These are phyloP conservation scores for Pogonophryne albipinna DNA, from an alignment of 2,797 vertebrate genomes.

Conservation along the genomic window DNA sequence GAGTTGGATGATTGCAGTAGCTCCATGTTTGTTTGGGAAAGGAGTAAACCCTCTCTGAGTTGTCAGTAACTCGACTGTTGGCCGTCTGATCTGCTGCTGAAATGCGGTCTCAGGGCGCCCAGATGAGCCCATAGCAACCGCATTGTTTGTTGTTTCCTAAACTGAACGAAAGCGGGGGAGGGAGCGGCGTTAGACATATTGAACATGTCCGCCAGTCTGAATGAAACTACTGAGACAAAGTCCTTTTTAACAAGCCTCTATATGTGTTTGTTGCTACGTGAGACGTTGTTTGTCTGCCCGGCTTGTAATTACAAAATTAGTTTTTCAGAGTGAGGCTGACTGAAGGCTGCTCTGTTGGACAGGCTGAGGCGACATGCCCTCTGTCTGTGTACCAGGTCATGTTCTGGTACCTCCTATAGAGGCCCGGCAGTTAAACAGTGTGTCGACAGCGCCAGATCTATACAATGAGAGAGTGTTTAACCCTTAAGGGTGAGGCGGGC, in stretches of 20 bases:
- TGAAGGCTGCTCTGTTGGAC: conserved; percentile 27
- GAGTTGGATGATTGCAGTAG: neutral
- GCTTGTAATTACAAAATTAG: conserved; percentile 58
- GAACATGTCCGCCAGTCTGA: conserved; percentile 66
- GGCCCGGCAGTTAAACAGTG: conserved; percentile 33
- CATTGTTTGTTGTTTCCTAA: conserved; percentile 81
- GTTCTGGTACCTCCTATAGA: conserved; percentile 45
- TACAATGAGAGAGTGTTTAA: conserved; percentile 30
- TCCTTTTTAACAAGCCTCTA: conserved; percentile 53
- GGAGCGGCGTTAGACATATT: conserved; percentile 51
- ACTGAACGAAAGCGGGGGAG: conserved; percentile 14
- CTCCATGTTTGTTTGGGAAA: conserved; percentile 41
- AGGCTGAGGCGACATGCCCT: conserved; percentile 28
- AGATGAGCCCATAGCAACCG: conserved; percentile 77
- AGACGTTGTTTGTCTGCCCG: conserved; percentile 45
- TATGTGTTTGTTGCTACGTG: conserved; percentile 53
- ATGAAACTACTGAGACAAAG: conserved; percentile 60
- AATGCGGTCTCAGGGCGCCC: conserved; percentile 48
- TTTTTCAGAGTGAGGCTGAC: conserved; percentile 33
- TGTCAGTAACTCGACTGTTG: conserved; percentile 54
- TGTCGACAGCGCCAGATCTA: conserved; percentile 2
- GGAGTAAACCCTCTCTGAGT: conserved; percentile 38
- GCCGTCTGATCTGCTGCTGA: conserved; percentile 52
- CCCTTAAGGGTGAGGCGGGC: neutral
- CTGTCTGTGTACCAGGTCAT: conserved; percentile 24